A percentile compares a stretch with the other conserved stretches of the same genome.
Evolutionary conservation across 2,888 invertebrate genomes (phyloP).

Genomic region (Chalcosyrphus nemorum): DNA sequence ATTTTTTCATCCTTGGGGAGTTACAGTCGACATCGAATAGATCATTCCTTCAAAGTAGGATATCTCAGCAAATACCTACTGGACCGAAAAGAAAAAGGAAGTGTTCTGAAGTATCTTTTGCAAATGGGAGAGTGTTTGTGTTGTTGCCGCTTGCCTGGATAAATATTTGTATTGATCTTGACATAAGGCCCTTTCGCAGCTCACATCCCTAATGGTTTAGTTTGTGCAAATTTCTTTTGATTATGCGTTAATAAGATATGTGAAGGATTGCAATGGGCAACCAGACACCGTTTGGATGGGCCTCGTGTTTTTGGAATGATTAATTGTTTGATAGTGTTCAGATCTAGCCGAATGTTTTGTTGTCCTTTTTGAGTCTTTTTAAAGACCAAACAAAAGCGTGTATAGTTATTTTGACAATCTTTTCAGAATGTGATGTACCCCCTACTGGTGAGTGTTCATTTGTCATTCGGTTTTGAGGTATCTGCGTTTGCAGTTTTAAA

Average conservation of each 20-base stretch:
- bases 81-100: constrained; percentile 33
- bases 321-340: constrained; percentile 52
- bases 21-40: constrained; percentile 63
- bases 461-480: constrained; percentile 49
- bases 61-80: constrained; percentile 30
- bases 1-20: constrained; percentile 31
- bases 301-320: constrained; percentile 46
- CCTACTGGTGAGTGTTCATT: constrained; percentile 59
- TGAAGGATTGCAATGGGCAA: constrained; percentile 51
- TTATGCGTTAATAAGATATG: constrained; percentile 71
- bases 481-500: neutral
- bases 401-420: constrained; percentile 62
- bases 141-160: constrained; percentile 67
- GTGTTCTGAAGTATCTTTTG: constrained; percentile 22
- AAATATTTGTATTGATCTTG: constrained; percentile 76
- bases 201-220: constrained; percentile 72
- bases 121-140: constrained; percentile 25
- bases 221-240: constrained; percentile 74
- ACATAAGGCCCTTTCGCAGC: constrained; percentile 65
- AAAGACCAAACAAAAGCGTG: constrained; percentile 35
- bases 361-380: constrained; percentile 26
- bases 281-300: constrained; percentile 26
- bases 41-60: constrained; percentile 62
- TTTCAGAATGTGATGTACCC: constrained; percentile 17
- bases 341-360: constrained; percentile 66